These are phyloP conservation scores for Agrochola lychnidis DNA, from an alignment of 2,888 invertebrate species.

Conservation along the genomic window DNA sequence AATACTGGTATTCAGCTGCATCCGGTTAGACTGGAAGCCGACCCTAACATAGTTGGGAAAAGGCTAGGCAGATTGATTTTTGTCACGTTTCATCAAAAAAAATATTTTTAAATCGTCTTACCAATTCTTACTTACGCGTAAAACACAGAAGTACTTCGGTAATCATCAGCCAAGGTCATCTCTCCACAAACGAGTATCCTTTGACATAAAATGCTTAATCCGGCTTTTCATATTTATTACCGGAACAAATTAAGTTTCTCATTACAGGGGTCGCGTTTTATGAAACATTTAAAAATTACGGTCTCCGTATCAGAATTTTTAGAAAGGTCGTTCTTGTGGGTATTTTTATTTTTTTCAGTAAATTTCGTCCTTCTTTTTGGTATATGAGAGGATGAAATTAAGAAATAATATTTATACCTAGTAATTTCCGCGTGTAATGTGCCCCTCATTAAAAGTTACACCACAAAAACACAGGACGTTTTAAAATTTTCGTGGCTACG, in stretches of 20 bases:
- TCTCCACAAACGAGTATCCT: slow-evolving; percentile 37
- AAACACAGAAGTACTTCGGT: slow-evolving; percentile 1
- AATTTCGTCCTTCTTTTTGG: slow-evolving; percentile 25
- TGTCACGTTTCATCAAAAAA: not conserved
- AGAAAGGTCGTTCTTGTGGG: slow-evolving; percentile 41
- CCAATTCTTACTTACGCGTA: not conserved
- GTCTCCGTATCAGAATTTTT: slow-evolving; percentile 59
- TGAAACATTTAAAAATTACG: slow-evolving; percentile 67
- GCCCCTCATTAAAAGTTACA: slow-evolving; percentile 35
- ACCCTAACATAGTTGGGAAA: too few relatives aligned
- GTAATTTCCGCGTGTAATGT: slow-evolving; percentile 28
- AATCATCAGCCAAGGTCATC: slow-evolving; percentile 47
- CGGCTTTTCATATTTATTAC: slow-evolving; percentile 64
- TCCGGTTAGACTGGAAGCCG: too few relatives aligned
- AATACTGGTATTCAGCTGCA: too few relatives aligned
- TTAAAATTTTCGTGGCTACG: slow-evolving; percentile 27
- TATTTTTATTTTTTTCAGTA: slow-evolving; percentile 31
- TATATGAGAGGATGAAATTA: slow-evolving; percentile 31
- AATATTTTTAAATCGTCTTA: not conserved
- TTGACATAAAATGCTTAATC: slow-evolving; percentile 61
- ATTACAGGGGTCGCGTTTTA: slow-evolving; percentile 65
- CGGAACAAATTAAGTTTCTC: slow-evolving; percentile 67
- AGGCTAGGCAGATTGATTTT: too few relatives aligned
- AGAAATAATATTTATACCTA: slow-evolving; percentile 44
- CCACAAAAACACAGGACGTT: slow-evolving; percentile 16